These are phyloP conservation scores for Theonella swinhoei DNA, from an alignment of 37 sponge, comb jelly and placozoan species.

Conservation along the genomic window DNA sequence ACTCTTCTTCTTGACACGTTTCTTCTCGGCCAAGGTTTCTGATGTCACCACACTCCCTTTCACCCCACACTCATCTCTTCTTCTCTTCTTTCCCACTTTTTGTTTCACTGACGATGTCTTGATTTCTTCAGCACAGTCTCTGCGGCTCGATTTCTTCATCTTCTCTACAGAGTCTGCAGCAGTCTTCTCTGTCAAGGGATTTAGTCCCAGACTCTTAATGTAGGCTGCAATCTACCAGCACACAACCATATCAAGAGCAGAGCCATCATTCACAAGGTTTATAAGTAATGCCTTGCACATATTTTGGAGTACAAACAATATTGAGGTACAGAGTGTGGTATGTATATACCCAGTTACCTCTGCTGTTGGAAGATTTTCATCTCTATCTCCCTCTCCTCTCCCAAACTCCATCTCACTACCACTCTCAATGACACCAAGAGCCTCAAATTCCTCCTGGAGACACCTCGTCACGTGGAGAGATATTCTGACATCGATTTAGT, in stretches of 20 bases:
- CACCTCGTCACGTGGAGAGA: no score
- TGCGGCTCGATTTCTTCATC: neutral
- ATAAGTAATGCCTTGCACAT: no score
- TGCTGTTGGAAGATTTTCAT: neutral
- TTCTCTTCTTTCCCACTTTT: constrained; percentile 8
- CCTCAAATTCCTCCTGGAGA: constrained; percentile 49
- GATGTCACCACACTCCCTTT: neutral
- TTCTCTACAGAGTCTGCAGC: neutral
- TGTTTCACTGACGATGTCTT: neutral
- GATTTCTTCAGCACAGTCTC: neutral
- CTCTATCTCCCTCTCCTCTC: neutral
- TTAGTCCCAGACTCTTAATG: constrained; percentile 22
- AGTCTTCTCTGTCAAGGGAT: neutral
- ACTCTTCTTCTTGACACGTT: neutral
- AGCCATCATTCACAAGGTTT: neutral
- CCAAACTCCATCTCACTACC: constrained; percentile 41
- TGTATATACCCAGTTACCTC: neutral
- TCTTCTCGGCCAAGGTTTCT: constrained; percentile 4
- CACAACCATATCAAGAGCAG: neutral
- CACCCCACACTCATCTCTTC: neutral
- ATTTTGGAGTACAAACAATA: neutral
- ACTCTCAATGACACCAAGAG: constrained; percentile 29
- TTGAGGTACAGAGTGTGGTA: neutral
- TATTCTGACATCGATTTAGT: no score
- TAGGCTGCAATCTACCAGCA: constrained; percentile 13